Conservation (phyloP, 1,140 invertebrate genomes). For the Leptopilina clavipes region DNA sequence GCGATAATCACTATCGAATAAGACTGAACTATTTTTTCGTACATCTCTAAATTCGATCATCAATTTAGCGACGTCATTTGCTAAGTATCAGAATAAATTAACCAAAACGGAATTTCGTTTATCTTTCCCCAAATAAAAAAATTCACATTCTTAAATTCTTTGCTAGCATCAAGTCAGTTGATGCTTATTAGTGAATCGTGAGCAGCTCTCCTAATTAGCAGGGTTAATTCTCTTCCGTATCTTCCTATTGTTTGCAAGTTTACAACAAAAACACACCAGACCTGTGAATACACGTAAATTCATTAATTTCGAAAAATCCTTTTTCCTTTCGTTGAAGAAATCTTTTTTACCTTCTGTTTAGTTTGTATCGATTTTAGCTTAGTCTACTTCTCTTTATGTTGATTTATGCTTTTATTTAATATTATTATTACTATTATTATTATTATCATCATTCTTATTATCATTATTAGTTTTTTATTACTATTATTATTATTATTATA, state of each 20-base stretch:
- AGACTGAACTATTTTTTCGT: no score
- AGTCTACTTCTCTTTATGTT: no score
- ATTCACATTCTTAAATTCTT: background rate
- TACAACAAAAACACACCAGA: background rate
- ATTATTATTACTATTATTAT: no score
- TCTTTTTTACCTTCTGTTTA: no score
- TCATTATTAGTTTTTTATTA: no score
- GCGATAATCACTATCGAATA: no score
- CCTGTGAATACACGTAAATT: background rate
- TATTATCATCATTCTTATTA: no score
- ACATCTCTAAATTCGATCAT: background rate
- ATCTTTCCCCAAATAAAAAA: background rate
- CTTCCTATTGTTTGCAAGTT: background rate
- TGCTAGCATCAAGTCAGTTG: background rate
- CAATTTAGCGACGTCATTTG: background rate
- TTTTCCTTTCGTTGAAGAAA: no score
- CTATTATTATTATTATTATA: no score
- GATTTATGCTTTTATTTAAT: no score
- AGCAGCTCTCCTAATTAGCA: slow-evolving; percentile 7
- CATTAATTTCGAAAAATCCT: background rate
- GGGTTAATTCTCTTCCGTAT: background rate
- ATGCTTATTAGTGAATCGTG: background rate
- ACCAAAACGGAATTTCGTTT: background rate
- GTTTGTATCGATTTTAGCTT: no score
- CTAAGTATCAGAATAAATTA: background rate